These are phyloP conservation scores for Leptopilina myrica DNA, from an alignment of 2,888 invertebrate species.

Conservation along the genomic window DNA sequence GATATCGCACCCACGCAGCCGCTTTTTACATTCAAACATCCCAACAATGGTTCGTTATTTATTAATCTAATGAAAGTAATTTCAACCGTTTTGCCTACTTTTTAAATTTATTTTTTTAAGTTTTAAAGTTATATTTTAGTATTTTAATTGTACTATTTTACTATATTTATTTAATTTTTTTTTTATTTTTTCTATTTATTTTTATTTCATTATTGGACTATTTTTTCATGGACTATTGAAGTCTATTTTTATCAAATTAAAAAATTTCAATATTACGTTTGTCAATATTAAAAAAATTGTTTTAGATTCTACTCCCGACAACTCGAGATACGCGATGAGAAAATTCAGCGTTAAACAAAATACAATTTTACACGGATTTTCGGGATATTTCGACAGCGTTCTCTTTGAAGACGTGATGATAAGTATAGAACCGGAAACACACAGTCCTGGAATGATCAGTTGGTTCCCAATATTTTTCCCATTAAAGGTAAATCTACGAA, in stretches of 20 bases:
- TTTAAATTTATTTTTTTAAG: not conserved
- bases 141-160: not conserved
- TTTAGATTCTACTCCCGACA: slow-evolving; percentile 79
- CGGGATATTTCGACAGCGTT: slow-evolving; percentile 95
- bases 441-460: slow-evolving; percentile 95
- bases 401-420: slow-evolving; percentile 90
- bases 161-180: not conserved
- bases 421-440: slow-evolving; percentile 93
- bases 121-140: not conserved
- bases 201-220: no score
- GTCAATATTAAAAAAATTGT: slow-evolving; percentile 36
- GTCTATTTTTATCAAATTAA: no score
- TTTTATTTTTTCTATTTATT: no score
- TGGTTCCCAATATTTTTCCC: slow-evolving; percentile 99
- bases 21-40: slow-evolving; percentile 94
- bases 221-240: no score
- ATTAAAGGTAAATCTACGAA: slow-evolving; percentile 80
- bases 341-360: slow-evolving; percentile 85
- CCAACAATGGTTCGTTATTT: slow-evolving; percentile 82
- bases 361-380: slow-evolving; percentile 94
- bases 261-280: no score
- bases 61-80: not conserved
- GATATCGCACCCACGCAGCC: slow-evolving; percentile 85
- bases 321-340: slow-evolving; percentile 84
- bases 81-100: not conserved